These are phyloP conservation scores for Eidolon helvum DNA, from an alignment of 2,113 vertebrate genomes.

Conservation along the genomic window DNA sequence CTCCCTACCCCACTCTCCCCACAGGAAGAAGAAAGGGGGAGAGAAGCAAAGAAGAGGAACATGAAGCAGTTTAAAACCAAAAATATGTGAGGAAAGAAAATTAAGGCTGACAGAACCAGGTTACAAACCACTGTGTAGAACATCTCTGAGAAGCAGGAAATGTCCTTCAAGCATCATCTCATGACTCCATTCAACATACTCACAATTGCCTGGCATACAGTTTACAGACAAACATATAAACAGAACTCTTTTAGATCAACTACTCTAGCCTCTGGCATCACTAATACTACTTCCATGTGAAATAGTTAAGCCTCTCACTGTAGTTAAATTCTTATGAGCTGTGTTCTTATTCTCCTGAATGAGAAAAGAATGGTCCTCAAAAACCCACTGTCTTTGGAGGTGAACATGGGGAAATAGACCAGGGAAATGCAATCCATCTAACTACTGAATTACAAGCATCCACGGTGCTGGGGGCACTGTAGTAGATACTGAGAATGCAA, in stretches of 20 bases:
- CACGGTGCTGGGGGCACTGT: neutral
- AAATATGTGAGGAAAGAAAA: neutral
- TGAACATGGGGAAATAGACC: neutral
- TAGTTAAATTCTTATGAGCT: neutral
- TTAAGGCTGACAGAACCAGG: neutral
- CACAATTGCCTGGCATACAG: neutral
- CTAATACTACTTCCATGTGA: neutral
- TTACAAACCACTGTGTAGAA: neutral
- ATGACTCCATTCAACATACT: neutral
- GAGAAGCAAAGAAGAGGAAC: neutral
- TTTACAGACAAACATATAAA: neutral
- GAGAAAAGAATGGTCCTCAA: neutral
- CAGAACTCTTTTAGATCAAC: neutral
- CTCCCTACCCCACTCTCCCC: no score
- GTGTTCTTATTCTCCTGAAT: neutral
- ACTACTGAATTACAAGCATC: neutral
- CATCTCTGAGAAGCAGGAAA: neutral
- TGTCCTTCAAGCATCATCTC: neutral
- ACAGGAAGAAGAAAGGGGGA: no score
- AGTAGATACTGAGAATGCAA: neutral
- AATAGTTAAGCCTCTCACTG: neutral
- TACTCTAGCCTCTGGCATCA: neutral
- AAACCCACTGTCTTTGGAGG: neutral
- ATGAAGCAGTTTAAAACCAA: neutral
- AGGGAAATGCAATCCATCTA: neutral